Percentiles rank a stretch among this genome's conserved stretches.
Evolutionary conservation across 2,113 vertebrate genomes (phyloP).

Genomic region (sheep (Ovis aries)): DNA sequence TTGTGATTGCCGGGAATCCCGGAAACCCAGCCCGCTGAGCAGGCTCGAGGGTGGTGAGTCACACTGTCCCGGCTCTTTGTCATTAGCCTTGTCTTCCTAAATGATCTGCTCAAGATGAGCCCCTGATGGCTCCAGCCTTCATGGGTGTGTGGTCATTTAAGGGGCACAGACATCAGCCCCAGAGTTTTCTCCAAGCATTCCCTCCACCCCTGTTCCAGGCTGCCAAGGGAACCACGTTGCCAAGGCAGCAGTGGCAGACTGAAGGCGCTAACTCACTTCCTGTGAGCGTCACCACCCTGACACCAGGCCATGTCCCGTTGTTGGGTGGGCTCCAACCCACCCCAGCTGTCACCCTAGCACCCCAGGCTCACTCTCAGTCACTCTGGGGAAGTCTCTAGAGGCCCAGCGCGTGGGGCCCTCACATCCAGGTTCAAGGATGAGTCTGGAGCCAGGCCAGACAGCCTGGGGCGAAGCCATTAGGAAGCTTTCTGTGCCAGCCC

Average conservation of each 20-base stretch:
- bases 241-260: background rate
- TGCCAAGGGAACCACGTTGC: background rate
- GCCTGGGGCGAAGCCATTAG: background rate
- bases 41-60: background rate
- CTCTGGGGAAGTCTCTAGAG: background rate
- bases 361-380: background rate
- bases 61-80: background rate
- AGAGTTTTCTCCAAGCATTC: background rate
- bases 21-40: constrained; percentile 38
- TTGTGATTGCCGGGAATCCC: constrained; percentile 10
- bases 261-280: background rate
- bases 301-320: fast-evolving
- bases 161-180: background rate
- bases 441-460: background rate
- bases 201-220: background rate
- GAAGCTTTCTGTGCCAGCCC: background rate
- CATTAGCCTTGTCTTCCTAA: constrained; percentile 35
- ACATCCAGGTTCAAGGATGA: background rate
- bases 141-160: background rate
- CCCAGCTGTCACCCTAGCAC: background rate
- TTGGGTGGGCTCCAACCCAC: background rate
- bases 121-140: background rate
- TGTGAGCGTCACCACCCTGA: background rate
- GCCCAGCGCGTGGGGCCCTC: background rate
- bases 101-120: background rate